Base-by-base conservation (phyloP, 64 coral and sea anemone genomes). In the Trachythela sp. region DNA sequence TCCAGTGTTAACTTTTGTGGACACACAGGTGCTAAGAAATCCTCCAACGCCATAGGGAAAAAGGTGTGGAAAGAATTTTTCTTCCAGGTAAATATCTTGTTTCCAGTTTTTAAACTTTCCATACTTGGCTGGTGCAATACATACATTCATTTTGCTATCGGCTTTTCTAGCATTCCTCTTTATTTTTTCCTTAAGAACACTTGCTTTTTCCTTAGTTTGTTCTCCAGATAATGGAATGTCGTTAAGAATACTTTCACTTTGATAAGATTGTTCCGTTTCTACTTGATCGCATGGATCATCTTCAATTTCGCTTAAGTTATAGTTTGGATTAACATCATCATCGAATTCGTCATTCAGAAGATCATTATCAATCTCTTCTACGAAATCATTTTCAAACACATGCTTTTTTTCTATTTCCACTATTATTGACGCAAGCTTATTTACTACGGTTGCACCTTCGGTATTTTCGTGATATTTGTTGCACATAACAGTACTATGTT, bases 31-130 rank as follows among this genome's bases (percentile, higher is more conserved):
- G 20, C 75, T 80, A 35, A 80, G 37, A 80, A 29, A 80, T 37
- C 75, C 4, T 15, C 75, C 75, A 80, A 80, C 37, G 15, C 75
- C 75, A 37, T 80, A 80, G 30, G 75, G 75, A 22, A 80, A 35
- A 13, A 80, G n/a, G n/a, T n/a, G 75, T 80, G 75, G 33, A 39
- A 80, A 80, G 37, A n/a, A 80, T 39, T 80, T 80, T 80, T 80
- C 75, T 35, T 80, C 75, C 2, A 80, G 75, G 20, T 80, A 80
- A 37, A 80, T 80, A 22, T 80, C 75, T 37, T 80, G 13, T 39
- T 39, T 80, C 75, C 75, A 80, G 37, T 80, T 80, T 37, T 80
- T 15, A 39, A 80, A 80, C 33, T 80, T 80, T 37, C 75, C 32
- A 80, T 80, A 39, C 37, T 80, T 29, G 2, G 4, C 75, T 15